Evolutionary conservation across 2,888 invertebrate species (phyloP).

Genomic region (Folsomia candida): DNA sequence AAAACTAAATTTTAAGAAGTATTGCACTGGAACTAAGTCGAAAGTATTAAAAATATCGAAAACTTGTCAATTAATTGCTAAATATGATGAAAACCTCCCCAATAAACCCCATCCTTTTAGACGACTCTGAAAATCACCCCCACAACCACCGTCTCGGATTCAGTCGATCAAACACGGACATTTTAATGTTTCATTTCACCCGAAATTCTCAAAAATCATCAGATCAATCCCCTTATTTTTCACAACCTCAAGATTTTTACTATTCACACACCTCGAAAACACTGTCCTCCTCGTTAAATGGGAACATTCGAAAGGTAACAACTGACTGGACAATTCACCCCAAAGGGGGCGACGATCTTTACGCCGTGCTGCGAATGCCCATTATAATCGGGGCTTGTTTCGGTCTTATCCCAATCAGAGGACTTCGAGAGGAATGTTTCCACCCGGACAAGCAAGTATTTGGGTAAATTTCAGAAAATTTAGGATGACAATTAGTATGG

Average conservation of each 20-base stretch:
- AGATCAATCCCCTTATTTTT: neutral
- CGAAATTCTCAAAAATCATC: neutral
- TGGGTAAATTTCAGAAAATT: neutral
- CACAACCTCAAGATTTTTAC: neutral
- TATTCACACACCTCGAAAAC: neutral
- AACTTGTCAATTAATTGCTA: too few species aligned
- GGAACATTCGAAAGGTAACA: neutral
- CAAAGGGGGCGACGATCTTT: conserved; percentile 32
- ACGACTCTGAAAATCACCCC: too few species aligned
- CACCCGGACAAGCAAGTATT: neutral
- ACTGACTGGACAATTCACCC: neutral
- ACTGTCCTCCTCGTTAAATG: neutral
- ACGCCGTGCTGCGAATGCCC: conserved; percentile 25
- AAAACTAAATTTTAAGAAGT: too few species aligned
- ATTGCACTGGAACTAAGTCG: too few species aligned
- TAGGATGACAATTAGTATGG: neutral
- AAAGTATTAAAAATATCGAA: too few species aligned
- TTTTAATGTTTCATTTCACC: neutral
- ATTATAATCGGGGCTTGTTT: conserved; percentile 31
- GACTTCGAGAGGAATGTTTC: conserved; percentile 13
- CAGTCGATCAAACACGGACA: neutral
- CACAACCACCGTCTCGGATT: too few species aligned
- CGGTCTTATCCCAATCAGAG: conserved; percentile 37
- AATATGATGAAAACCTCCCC: too few species aligned
- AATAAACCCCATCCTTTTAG: too few species aligned